Conservation (phyloP, 1,140 invertebrate genomes). For the Triops cancriformis region DNA sequence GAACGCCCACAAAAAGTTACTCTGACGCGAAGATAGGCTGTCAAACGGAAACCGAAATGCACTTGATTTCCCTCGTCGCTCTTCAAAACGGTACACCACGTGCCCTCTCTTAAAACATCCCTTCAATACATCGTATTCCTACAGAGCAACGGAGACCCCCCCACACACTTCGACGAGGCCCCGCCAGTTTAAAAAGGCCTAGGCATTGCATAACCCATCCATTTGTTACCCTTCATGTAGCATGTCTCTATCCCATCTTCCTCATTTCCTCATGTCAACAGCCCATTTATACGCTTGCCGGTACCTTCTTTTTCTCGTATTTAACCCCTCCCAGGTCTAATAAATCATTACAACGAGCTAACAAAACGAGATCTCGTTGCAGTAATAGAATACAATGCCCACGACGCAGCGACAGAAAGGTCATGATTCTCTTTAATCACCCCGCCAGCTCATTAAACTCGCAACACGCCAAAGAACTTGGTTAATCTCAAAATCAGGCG, state of each 20-base stretch:
- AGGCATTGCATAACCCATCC: not conserved
- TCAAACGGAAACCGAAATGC: not conserved
- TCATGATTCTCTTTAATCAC: too few species aligned
- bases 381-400: not conserved
- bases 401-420: too few species aligned
- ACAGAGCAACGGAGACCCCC: not conserved
- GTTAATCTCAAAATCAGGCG: too few species aligned
- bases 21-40: not conserved
- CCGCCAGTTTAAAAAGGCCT: not conserved
- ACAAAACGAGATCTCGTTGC: not conserved
- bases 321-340: conserved; percentile 4
- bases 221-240: not conserved
- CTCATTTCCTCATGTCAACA: conserved; percentile 6
- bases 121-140: not conserved
- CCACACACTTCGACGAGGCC: not conserved
- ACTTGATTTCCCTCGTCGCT: not conserved
- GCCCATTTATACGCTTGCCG: not conserved
- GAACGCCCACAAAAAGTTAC: not conserved
- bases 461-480: too few species aligned
- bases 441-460: too few species aligned
- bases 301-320: not conserved
- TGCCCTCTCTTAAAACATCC: not conserved
- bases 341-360: not conserved
- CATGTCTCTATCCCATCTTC: not conserved
- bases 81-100: not conserved